Percentiles rank a stretch among this genome's conserved stretches.
Conservation (phyloP, 2,113 vertebrate species). For the Hucho hucho region DNA sequence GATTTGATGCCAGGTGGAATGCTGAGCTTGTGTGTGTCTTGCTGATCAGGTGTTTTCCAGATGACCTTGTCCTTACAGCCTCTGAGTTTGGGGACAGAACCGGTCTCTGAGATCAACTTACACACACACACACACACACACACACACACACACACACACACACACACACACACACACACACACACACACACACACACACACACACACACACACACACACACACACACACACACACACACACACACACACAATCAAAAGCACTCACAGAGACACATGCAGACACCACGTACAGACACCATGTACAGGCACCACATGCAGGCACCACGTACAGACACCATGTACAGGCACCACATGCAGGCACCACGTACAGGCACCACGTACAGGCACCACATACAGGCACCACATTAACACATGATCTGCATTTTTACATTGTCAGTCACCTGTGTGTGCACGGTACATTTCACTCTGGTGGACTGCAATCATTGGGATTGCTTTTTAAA, state of each 20-base stretch:
- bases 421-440: too few species aligned
- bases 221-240: too few species aligned
- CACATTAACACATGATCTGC: too few species aligned
- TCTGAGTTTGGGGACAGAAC: slow-evolving; percentile 27
- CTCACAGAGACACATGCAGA: not conserved
- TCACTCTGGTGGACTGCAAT: too few species aligned
- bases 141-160: slow-evolving; percentile 33
- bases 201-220: not conserved
- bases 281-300: not conserved
- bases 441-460: too few species aligned
- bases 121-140: not conserved
- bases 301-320: too few species aligned
- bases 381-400: too few species aligned
- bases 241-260: not conserved
- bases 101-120: too few species aligned
- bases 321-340: too few species aligned
- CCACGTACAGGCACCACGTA: too few species aligned
- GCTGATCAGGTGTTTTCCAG: not conserved
- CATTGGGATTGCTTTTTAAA: too few species aligned
- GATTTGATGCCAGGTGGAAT: slow-evolving; percentile 37
- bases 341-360: too few species aligned
- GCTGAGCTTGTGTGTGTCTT: slow-evolving; percentile 6
- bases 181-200: slow-evolving; percentile 29
- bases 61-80: slow-evolving; percentile 45
- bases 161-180: slow-evolving; percentile 33